Conservation (phyloP, 2,797 vertebrate species). For the Cossypha caffra region DNA sequence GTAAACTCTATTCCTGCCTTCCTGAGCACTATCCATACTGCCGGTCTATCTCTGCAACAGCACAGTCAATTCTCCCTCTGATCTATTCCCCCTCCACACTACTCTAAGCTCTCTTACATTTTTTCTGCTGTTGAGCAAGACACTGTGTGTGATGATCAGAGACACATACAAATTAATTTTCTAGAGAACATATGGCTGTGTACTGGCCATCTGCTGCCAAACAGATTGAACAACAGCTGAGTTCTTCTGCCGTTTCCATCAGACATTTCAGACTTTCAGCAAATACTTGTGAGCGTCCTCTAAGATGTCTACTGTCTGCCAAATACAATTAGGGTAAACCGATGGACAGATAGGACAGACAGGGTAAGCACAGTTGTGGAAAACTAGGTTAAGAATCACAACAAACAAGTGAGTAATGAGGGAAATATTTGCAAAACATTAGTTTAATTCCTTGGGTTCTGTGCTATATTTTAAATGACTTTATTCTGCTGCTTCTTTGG, state of each 20-base stretch:
- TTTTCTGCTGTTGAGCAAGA: not conserved
- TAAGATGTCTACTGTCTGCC: constrained; percentile 57
- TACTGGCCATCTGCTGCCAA: constrained; percentile 26
- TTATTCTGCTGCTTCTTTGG: not conserved
- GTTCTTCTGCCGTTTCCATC: not conserved
- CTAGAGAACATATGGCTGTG: constrained; percentile 1
- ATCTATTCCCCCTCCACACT: not conserved
- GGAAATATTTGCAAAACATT: constrained; percentile 38
- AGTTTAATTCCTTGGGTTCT: not conserved
- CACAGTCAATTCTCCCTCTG: not conserved
- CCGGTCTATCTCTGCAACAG: not conserved
- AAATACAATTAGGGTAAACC: constrained; percentile 42
- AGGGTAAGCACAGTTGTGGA: constrained; percentile 17
- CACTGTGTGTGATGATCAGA: not conserved
- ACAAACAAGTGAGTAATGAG: constrained; percentile 59
- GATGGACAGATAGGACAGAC: constrained; percentile 42
- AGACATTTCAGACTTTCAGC: constrained; percentile 43
- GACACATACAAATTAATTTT: not conserved
- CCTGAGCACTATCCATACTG: not conserved
- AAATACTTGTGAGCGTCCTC: constrained; percentile 40
- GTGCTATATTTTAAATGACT: not conserved
- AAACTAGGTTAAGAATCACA: constrained; percentile 40
- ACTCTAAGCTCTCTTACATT: not conserved
- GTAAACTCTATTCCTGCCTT: not conserved
- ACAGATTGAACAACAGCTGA: constrained; percentile 62